Base-by-base conservation (phyloP, 2,797 vertebrate genomes). In the Cichlasoma orientale region DNA sequence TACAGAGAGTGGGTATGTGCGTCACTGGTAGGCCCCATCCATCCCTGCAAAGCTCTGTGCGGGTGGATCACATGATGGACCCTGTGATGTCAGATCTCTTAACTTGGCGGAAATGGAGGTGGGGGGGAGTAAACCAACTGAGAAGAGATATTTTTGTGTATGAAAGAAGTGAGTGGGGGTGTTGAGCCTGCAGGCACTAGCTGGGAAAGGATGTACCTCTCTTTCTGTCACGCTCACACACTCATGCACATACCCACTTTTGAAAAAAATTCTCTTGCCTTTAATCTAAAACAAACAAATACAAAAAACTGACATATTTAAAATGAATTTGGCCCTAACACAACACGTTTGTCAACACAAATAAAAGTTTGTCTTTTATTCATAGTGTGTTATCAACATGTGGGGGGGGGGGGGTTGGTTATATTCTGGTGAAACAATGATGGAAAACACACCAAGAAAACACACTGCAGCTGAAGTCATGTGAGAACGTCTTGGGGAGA, bases 21-120 rank as follows among this genome's bases (percentile, higher is more conserved):
- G 90, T 95, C 94, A 94, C 88, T 90, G 90, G 91, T 92, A 86
- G 89, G 89, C 85, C 77, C 79, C 83, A 82, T 91, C 87, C 79
- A 78, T 87, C 61, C 52, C 85, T 80, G 81, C 85, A 85, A 77
- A 70, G 86, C 83, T 75, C 50, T 68, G 79, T 86, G 93, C 81
- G 92, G 93, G 92, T 56, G 93, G 90, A 91, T 90, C 92, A 90
- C 87, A 61, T 94, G 93, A 82, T 27, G 27, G 13, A 71, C 70
- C 25, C 87, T 89, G 89, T 92, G 92, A 94, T 88, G 92, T 92
- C 85, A 92, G 41, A 87, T 71, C 80, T 88, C 82, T 84, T 74
- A 84, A 82, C 76, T 76, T 82, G 85, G 86, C 80, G 89, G 89
- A 92, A 93, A 89, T 88, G 82, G 79, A 86, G 72, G 83, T 72